A percentile compares a stretch with the other conserved stretches of the same genome.
phyloP scores from a whole-genome alignment of 1,140 invertebrate genomes.

The Metaphire vulgaris region DNA sequence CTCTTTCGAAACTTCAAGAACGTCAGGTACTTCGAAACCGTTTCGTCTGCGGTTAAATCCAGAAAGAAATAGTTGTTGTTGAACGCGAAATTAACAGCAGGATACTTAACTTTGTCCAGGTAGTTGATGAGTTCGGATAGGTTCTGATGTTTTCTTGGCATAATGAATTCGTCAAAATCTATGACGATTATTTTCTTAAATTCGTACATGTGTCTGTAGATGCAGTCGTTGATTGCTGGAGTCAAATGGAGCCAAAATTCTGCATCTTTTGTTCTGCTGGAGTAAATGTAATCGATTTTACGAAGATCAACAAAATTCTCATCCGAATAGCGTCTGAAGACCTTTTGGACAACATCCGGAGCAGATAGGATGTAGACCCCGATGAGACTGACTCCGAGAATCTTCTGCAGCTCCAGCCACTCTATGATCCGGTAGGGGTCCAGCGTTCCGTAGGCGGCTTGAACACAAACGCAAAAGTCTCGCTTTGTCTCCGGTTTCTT shows the following conservation, averaged over 20 bases:
- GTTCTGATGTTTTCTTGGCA: slow-evolving; percentile 17
- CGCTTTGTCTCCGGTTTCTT: neutral
- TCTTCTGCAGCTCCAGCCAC: slow-evolving; percentile 26
- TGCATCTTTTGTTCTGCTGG: neutral
- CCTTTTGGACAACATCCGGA: neutral
- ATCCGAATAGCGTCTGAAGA: slow-evolving; percentile 11
- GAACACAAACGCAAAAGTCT: slow-evolving; percentile 6
- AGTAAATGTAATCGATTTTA: neutral
- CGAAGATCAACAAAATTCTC: slow-evolving; percentile 22
- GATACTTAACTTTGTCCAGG: neutral
- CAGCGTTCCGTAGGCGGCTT: slow-evolving; percentile 9
- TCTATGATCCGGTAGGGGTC: slow-evolving; percentile 23
- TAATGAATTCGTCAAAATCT: slow-evolving; percentile 33
- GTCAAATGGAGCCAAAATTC: neutral
- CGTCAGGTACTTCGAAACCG: slow-evolving; percentile 2
- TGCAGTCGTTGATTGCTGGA: slow-evolving; percentile 31
- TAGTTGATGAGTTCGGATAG: neutral
- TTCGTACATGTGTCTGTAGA: slow-evolving; percentile 30
- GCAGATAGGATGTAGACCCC: slow-evolving; percentile 13
- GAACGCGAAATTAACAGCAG: slow-evolving; percentile 9
- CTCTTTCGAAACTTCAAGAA: slow-evolving; percentile 12
- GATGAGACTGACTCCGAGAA: slow-evolving; percentile 21
- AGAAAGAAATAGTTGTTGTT: slow-evolving; percentile 29
- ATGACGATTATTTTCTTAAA: slow-evolving; percentile 28
- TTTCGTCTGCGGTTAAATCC: slow-evolving; percentile 16